Evolutionary conservation across 2,888 invertebrate genomes (phyloP).

Genomic region (Lottia gigantea): DNA sequence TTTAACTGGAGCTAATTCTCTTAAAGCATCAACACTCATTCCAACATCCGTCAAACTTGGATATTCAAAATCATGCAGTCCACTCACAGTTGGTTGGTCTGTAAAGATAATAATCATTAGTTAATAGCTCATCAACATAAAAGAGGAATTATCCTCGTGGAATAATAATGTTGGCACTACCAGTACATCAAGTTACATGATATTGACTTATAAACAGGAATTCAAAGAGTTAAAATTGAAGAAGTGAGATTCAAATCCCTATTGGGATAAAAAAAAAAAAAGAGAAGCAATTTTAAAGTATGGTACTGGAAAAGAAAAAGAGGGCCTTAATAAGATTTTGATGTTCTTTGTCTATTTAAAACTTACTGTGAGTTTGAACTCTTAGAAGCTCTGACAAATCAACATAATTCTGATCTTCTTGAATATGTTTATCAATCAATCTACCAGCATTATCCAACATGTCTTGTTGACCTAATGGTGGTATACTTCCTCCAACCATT

Average conservation of each 20-base stretch:
- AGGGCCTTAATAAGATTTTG: background rate
- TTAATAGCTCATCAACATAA: too few species aligned
- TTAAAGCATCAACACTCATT: conserved; percentile 77
- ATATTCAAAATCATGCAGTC: conserved; percentile 90
- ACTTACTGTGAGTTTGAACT: conserved; percentile 56
- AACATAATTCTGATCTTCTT: conserved; percentile 51
- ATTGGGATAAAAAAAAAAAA: too few species aligned
- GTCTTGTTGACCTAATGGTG: conserved; percentile 49
- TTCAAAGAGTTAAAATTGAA: too few species aligned
- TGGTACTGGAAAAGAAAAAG: too few species aligned
- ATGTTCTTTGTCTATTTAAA: too few species aligned
- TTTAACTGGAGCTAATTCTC: conserved; percentile 80
- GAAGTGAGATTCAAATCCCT: too few species aligned
- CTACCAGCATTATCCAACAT: conserved; percentile 49
- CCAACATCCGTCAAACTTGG: conserved; percentile 79
- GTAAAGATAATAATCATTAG: conserved; percentile 15
- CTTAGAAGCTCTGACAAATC: conserved; percentile 54
- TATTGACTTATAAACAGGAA: too few species aligned
- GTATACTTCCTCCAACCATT: conserved; percentile 37
- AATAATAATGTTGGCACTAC: too few species aligned
- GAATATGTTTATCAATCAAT: conserved; percentile 54
- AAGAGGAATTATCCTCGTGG: too few species aligned
- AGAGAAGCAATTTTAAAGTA: too few species aligned
- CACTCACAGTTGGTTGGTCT: conserved; percentile 86
- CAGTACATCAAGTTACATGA: too few species aligned